Evolutionary conservation across 2,113 vertebrate species (phyloP).

Genomic region (Apteryx owenii): DNA sequence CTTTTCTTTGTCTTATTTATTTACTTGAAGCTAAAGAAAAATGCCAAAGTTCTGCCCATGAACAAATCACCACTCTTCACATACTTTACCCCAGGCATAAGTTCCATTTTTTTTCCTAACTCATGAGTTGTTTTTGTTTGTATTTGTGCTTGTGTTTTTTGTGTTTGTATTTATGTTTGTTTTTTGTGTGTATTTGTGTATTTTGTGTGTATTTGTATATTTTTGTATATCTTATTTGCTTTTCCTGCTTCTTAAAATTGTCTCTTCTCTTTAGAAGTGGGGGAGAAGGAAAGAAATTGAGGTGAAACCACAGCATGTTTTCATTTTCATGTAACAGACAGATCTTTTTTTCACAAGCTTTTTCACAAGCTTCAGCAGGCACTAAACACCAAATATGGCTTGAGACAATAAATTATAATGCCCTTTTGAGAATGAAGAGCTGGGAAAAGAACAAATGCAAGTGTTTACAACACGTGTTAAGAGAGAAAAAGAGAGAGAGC

Average conservation of each 20-base stretch:
- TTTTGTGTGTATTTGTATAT: not conserved
- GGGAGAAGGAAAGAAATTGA: slow-evolving; percentile 40
- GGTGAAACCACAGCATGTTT: slow-evolving; percentile 57
- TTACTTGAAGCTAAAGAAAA: slow-evolving; percentile 64
- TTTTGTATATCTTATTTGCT: slow-evolving; percentile 24
- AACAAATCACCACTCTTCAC: slow-evolving; percentile 53
- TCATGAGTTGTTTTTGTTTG: slow-evolving; percentile 7
- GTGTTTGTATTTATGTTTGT: slow-evolving; percentile 16
- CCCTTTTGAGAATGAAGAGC: slow-evolving; percentile 30
- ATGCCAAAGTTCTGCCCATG: slow-evolving; percentile 53
- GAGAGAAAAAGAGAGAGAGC: not conserved
- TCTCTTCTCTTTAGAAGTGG: slow-evolving; percentile 20
- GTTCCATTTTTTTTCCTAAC: slow-evolving; percentile 24
- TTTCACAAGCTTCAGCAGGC: slow-evolving; percentile 54
- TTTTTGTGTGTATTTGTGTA: slow-evolving; percentile 9
- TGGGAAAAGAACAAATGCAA: slow-evolving; percentile 38
- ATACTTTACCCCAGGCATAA: slow-evolving; percentile 26
- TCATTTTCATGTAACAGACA: slow-evolving; percentile 60
- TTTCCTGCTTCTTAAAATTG: slow-evolving; percentile 37
- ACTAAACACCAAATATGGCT: slow-evolving; percentile 44
- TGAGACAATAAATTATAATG: slow-evolving; percentile 51
- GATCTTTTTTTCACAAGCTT: slow-evolving; percentile 21
- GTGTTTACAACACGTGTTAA: slow-evolving; percentile 29
- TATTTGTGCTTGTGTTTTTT: slow-evolving; percentile 9
- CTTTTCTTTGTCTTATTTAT: slow-evolving; percentile 64